phyloP scores from a whole-genome alignment of 2,888 invertebrate species.

The Eumerus sabulonum region DNA sequence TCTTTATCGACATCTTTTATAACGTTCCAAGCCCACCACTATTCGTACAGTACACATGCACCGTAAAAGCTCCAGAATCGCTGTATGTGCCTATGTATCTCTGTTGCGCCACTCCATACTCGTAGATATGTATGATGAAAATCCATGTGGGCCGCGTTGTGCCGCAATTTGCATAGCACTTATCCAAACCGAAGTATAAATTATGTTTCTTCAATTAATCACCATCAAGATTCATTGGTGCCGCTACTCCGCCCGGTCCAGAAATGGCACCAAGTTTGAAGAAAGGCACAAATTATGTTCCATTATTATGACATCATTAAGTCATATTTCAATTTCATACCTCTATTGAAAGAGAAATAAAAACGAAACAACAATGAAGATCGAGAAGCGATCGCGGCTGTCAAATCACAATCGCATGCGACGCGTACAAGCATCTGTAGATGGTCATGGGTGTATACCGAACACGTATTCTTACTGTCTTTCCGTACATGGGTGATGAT shows the following conservation, averaged over 20 bases:
- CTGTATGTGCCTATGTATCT: conserved; percentile 51
- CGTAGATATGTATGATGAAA: neutral
- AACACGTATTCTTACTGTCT: neutral
- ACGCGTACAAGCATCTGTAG: conserved; percentile 3
- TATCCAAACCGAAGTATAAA: conserved; percentile 37
- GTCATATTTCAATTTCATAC: conserved; percentile 68
- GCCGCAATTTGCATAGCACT: conserved; percentile 61
- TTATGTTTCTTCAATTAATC: conserved; percentile 66
- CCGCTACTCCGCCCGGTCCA: neutral
- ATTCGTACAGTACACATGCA: conserved; percentile 22
- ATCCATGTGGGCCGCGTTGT: conserved; percentile 46
- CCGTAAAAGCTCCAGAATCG: conserved; percentile 39
- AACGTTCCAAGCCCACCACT: conserved; percentile 49
- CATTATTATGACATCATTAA: conserved; percentile 69
- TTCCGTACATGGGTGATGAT: conserved; percentile 38
- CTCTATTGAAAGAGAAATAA: conserved; percentile 47
- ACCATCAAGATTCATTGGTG: conserved; percentile 22
- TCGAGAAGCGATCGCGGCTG: conserved; percentile 39
- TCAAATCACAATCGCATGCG: conserved; percentile 35
- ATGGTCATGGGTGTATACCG: neutral
- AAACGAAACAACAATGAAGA: conserved; percentile 10
- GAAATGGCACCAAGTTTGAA: conserved; percentile 25
- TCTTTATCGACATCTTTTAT: conserved; percentile 65
- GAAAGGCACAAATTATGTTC: conserved; percentile 62
- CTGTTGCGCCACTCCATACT: too few relatives aligned